Percentiles rank a stretch among this genome's conserved stretches.
Conservation (phyloP, 2,888 invertebrate species). For the Ramazzottius varieornatus region DNA sequence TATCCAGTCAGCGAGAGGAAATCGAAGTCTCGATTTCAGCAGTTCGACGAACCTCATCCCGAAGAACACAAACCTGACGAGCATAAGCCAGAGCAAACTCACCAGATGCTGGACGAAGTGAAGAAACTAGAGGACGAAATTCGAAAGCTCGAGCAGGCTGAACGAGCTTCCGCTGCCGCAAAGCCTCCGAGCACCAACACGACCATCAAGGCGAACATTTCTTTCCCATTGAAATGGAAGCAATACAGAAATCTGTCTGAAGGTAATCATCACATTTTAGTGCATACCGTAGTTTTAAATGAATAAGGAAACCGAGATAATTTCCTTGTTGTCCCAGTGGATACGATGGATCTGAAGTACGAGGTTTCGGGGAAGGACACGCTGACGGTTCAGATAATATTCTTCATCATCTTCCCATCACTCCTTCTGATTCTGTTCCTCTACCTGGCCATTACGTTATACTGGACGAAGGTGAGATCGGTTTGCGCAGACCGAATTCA, state of each 20-base stretch:
- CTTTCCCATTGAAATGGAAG: background rate
- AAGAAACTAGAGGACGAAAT: background rate
- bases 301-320: too few relatives aligned
- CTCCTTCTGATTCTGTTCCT: background rate
- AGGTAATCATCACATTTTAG: too few relatives aligned
- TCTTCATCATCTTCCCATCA: background rate
- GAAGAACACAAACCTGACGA: too few relatives aligned
- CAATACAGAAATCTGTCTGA: background rate
- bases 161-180: background rate
- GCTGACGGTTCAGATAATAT: background rate
- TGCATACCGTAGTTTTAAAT: too few relatives aligned
- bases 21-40: background rate
- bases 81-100: background rate
- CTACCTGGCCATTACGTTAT: background rate
- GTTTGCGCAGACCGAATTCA: background rate
- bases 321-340: background rate
- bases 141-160: background rate
- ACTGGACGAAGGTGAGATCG: constrained; percentile 1
- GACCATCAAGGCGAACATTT: background rate
- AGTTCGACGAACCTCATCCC: background rate
- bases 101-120: background rate
- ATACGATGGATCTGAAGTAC: constrained; percentile 1
- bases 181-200: background rate
- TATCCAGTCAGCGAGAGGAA: too few relatives aligned
- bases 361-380: background rate